phyloP scores from a whole-genome alignment of 2,888 invertebrate genomes.

The Choristoneura rosaceana region DNA sequence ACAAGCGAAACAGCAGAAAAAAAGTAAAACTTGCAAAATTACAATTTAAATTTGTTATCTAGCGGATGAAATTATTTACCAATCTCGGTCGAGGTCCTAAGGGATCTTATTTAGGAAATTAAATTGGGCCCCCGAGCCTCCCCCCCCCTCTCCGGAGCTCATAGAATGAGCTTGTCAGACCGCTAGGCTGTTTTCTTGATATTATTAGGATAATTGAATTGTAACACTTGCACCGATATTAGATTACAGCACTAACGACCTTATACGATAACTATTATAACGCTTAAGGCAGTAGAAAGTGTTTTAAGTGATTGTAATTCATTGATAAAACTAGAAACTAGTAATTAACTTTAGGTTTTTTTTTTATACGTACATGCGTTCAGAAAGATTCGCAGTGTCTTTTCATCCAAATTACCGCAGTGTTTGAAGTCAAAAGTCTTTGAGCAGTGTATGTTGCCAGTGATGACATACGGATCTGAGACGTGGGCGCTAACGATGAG shows the following conservation, averaged over 20 bases:
- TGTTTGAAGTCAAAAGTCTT: no score
- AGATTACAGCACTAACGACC: not conserved
- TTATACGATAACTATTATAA: no score
- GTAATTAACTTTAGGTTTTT: no score
- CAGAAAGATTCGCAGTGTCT: no score
- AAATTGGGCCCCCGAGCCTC: constrained; percentile 26
- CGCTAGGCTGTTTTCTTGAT: constrained; percentile 31
- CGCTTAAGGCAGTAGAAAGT: no score
- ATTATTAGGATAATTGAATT: constrained; percentile 25
- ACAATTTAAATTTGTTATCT: constrained; percentile 30
- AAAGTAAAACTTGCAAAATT: constrained; percentile 4
- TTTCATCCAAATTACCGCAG: no score
- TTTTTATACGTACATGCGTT: no score
- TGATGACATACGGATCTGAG: no score
- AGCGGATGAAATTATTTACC: constrained; percentile 37
- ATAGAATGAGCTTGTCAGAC: constrained; percentile 21
- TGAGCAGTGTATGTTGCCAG: no score
- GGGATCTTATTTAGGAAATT: constrained; percentile 40
- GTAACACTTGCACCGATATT: constrained; percentile 4
- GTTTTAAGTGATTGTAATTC: no score
- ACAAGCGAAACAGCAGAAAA: not conserved
- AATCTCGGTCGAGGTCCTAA: constrained; percentile 26
- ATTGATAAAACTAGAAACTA: no score
- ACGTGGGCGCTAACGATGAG: no score
- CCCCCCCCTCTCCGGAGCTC: constrained; percentile 11